Percentiles rank a stretch among this genome's conserved stretches.
phyloP scores from a whole-genome alignment of 2,797 vertebrate species.

The Atherinosoma microstoma region DNA sequence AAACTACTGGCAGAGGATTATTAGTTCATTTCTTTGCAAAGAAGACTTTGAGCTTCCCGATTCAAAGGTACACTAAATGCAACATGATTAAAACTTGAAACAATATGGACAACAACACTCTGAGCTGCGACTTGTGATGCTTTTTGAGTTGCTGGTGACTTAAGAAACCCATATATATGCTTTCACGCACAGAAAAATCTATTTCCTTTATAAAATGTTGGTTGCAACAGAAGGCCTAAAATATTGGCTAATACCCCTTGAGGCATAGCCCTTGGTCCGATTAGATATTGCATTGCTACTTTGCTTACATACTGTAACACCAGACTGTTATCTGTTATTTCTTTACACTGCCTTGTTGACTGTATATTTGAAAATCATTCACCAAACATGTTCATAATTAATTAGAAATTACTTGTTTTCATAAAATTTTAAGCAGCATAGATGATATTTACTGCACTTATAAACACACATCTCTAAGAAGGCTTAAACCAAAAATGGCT shows the following conservation, averaged over 20 bases:
- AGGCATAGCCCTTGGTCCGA: background rate
- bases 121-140: background rate
- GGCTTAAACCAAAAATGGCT: background rate
- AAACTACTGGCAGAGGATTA: background rate
- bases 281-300: background rate
- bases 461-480: background rate
- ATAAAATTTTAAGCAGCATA: background rate
- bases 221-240: background rate
- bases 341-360: background rate
- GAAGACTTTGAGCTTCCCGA: no score
- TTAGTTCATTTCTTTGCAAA: background rate
- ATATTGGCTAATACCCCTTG: background rate
- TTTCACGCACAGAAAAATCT: background rate
- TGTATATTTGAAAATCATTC: background rate
- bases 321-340: background rate
- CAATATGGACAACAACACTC: background rate
- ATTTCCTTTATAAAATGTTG: background rate
- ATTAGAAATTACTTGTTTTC: background rate
- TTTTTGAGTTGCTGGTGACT: background rate
- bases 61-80: background rate
- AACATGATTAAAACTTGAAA: background rate
- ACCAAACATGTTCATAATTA: background rate
- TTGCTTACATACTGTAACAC: background rate
- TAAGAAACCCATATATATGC: background rate
- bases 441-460: background rate